Evolutionary conservation across 1,140 invertebrate species (phyloP).

Genomic region (Lutraria rhynchaena): DNA sequence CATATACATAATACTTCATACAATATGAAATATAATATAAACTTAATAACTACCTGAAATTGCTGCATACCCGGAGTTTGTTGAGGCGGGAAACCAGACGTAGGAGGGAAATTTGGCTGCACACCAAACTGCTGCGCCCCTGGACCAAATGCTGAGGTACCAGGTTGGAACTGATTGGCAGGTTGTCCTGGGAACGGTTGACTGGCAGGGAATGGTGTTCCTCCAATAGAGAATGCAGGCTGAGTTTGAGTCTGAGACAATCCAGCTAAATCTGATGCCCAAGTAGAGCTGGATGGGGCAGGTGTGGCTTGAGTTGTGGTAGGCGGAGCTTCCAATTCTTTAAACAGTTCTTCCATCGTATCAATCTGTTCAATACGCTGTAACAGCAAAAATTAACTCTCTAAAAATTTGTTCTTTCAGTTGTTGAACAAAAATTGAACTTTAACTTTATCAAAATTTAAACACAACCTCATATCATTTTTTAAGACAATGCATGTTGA

Average conservation of each 20-base stretch:
- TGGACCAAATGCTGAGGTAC: conserved; percentile 26
- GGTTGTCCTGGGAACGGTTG: conserved; percentile 26
- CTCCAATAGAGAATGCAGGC: conserved; percentile 45
- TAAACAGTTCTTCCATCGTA: conserved; percentile 68
- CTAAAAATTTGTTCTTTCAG: too few species aligned
- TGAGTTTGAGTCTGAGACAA: conserved; percentile 21
- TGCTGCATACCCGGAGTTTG: background rate
- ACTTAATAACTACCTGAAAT: background rate
- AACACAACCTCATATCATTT: too few species aligned
- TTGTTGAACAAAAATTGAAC: too few species aligned
- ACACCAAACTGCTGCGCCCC: conserved; percentile 10
- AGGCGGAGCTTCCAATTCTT: conserved; percentile 63
- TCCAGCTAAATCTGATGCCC: background rate
- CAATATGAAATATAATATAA: background rate
- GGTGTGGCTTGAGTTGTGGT: conserved; percentile 52
- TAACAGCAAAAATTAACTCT: too few species aligned
- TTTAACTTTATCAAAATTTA: too few species aligned
- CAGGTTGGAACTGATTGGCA: conserved; percentile 31
- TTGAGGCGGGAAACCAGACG: background rate
- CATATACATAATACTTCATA: too few species aligned
- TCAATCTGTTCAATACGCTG: conserved; percentile 81
- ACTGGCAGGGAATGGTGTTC: conserved; percentile 30
- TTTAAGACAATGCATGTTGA: too few species aligned
- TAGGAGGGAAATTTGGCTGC: conserved; percentile 2
- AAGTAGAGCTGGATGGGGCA: conserved; percentile 16